Evolutionary conservation across 2,888 invertebrate species (phyloP), one percentile per base, ranked within the genome.

Genomic region (Leucozona laternaria): DNA sequence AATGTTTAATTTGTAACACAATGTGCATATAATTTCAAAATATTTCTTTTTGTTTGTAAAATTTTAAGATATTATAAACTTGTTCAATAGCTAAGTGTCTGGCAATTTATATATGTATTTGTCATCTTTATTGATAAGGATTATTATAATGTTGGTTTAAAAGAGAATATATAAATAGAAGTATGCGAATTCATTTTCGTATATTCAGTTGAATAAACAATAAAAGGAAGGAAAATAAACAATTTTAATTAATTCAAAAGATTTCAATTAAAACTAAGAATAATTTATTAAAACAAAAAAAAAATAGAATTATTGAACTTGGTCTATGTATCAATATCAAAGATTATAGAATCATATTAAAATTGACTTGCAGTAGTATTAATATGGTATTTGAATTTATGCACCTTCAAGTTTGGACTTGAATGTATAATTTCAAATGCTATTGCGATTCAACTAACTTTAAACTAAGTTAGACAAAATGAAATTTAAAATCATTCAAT

Each of bases 1-100:
- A 72, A 79, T 79, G 70, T 66, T 76, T 25, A 80, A 76, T 85
- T 76, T 85, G 60, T 85, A 80, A 85, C 76, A 77, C 40, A 85
- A 85, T 81, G 66, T 85, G 84, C 76, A 85, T 80, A 68, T 68
- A 77, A 77, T 76, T 58, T 77, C 48, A 68, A 45, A 73, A 73
- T 53, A 53, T 60, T 5, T 25, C 25, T 37, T 50, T 22, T 68
- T 37, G 25, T 28, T 25, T 53, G 4, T 53, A 37, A 37, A 50
- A 53, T 68, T 68, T 68, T 53, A 53, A 22, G 50, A 53, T 53
- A 37, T 53, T 22, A 37, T 68, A 53, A 68, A 68, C 45, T 8
- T 68, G 10, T 37, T 53, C 25, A 68, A 53, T 53, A 68, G 53
- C 53, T 66, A 34, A 66, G 31, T 48, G n/a, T 53, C 34, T 53